Conservation (phyloP, 2,888 invertebrate species). For the Copidosoma aretas region DNA sequence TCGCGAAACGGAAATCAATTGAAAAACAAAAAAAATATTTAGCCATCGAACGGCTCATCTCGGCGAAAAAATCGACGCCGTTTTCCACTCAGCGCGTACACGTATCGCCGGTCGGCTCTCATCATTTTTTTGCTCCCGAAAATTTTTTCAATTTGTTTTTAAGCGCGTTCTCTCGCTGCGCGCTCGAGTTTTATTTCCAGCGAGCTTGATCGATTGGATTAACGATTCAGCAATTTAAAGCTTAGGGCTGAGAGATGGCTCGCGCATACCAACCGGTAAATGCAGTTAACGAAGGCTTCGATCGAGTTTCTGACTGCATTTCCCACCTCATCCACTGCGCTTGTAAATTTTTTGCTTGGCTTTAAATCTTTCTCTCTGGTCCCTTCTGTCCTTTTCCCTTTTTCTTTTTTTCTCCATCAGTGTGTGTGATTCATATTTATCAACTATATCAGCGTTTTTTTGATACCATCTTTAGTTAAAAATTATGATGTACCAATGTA, state of each 20-base stretch:
- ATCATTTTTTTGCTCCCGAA: not conserved
- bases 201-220: conserved; percentile 22
- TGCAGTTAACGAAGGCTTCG: conserved; percentile 26
- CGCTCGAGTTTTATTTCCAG: conserved; percentile 16
- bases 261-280: not conserved
- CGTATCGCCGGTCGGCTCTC: not conserved
- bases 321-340: not conserved
- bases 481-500: no score
- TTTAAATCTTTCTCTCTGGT: not conserved
- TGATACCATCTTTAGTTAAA: no score
- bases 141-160: conserved; percentile 4
- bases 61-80: conserved; percentile 1
- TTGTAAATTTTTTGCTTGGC: not conserved
- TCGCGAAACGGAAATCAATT: not conserved
- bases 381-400: not conserved
- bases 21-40: not conserved
- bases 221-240: conserved; percentile 22
- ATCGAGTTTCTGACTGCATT: conserved; percentile 24
- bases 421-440: no score
- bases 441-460: no score
- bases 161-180: conserved; percentile 2
- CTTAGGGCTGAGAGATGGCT: not conserved
- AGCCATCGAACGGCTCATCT: not conserved
- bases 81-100: conserved; percentile 9
- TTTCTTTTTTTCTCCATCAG: not conserved